phyloP scores from a whole-genome alignment of 1,140 invertebrate species.

The Orchestia grillus region DNA sequence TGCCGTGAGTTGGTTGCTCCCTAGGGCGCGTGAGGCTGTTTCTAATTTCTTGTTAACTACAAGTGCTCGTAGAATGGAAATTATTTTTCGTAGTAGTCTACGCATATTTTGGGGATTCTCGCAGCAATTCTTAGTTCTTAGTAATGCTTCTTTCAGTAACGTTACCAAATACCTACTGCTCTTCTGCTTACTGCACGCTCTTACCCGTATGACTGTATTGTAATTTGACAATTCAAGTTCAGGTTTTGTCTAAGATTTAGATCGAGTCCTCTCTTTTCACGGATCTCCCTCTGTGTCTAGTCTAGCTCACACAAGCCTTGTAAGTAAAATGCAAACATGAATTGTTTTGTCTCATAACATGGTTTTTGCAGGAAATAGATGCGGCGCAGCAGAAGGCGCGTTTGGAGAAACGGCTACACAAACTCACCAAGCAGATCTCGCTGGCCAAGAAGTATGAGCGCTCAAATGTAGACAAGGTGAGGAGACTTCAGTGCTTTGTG shows the following conservation, averaged over 20 bases:
- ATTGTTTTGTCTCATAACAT: neutral
- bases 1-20: neutral
- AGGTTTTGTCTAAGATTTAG: neutral
- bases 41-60: too few relatives aligned
- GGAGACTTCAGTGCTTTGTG: neutral
- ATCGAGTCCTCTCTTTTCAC: neutral
- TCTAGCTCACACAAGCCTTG: neutral
- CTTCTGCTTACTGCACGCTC: neutral
- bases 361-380: neutral
- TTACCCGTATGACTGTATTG: neutral
- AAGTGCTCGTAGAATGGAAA: too few relatives aligned
- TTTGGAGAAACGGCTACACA: neutral
- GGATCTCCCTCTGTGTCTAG: neutral
- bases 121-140: too few relatives aligned
- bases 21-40: too few relatives aligned
- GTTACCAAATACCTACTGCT: neutral
- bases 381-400: neutral
- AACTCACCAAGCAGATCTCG: neutral
- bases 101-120: too few relatives aligned
- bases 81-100: too few relatives aligned
- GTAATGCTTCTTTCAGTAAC: too few relatives aligned
- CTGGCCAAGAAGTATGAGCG: conserved; percentile 1
- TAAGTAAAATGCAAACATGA: neutral
- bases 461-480: neutral
- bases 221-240: neutral